Evolutionary conservation across 2,888 invertebrate genomes (phyloP), one percentile per base, ranked within the genome.

Genomic region (Noctua comes): DNA sequence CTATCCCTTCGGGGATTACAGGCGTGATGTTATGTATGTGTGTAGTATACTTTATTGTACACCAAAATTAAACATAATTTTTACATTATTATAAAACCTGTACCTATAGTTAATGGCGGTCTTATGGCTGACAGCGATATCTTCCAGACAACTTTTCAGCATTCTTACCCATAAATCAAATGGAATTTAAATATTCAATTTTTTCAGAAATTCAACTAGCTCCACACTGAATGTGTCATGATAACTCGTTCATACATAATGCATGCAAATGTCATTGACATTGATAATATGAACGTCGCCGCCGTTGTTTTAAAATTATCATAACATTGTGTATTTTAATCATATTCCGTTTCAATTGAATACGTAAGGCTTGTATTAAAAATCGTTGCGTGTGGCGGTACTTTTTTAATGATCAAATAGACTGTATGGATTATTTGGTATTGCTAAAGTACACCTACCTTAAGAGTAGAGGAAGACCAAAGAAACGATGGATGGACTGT

Each of bases 261-360:
- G 81, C 68, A 88, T 77, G 68, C 21, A 51, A 83, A 89, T 82
- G 82, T 88, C 90, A 88, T 88, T 79, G 88, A 80, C 86, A 88
- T 68, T 86, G 88, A 88, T 85, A 83, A 88, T 85, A 83, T 13
- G 76, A 68, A 62, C 72, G 74, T 66, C 85, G 73, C 31, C 68
- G 78, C 70, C 82, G 73, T 68, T 80, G 81, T 85, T 77, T 85
- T 78, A 87, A 84, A 87, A 81, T 87, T 88, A 87, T 86, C 89
- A 84, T 77, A 76, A 68, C 77, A 84, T 79, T 88, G 75, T 86
- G 64, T 86, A 78, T 83, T 87, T 77, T 77, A 85, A 85, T 85
- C 74, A 86, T 82, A 88, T 87, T 73, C 85, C 21, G 36, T 62
- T 87, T 80, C 76, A 87, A 85, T 87, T 85, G 80, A 79, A 84